Percentiles rank a stretch among this genome's conserved stretches.
These are phyloP conservation scores for Calliphora vomitoria DNA, from an alignment of 2,888 invertebrate species.

Conservation along the genomic window DNA sequence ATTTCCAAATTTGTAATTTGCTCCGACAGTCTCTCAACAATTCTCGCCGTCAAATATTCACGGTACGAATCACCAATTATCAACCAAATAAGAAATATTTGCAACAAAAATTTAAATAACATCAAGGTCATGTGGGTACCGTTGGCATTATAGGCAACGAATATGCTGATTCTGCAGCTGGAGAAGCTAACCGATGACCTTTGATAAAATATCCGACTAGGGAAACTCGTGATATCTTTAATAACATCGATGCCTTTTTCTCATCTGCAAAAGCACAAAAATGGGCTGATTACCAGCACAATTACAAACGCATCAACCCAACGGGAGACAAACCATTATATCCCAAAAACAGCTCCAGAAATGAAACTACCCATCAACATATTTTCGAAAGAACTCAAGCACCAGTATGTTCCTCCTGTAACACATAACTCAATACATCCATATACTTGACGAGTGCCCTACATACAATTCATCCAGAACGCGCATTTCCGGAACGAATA, in stretches of 20 bases:
- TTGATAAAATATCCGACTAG: background rate
- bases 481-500: background rate
- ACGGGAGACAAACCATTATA: background rate
- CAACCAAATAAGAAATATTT: background rate
- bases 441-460: background rate
- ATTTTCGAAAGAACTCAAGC: background rate
- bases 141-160: slow-evolving; percentile 3
- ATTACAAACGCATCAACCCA: background rate
- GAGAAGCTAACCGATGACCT: background rate
- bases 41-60: background rate
- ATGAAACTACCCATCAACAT: slow-evolving; percentile 1
- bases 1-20: background rate
- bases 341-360: background rate
- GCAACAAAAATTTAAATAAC: background rate
- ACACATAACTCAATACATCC: background rate
- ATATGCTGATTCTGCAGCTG: background rate
- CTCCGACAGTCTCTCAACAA: background rate
- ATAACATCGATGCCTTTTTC: background rate
- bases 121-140: background rate
- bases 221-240: background rate
- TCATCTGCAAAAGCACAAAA: background rate
- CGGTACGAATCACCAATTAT: background rate
- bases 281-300: background rate
- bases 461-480: background rate
- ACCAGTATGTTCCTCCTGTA: background rate